Percentiles rank a stretch among this genome's conserved stretches.
phyloP scores from a whole-genome alignment of 37 sponge, comb jelly and placozoan species.

The Spongilla lacustris region DNA sequence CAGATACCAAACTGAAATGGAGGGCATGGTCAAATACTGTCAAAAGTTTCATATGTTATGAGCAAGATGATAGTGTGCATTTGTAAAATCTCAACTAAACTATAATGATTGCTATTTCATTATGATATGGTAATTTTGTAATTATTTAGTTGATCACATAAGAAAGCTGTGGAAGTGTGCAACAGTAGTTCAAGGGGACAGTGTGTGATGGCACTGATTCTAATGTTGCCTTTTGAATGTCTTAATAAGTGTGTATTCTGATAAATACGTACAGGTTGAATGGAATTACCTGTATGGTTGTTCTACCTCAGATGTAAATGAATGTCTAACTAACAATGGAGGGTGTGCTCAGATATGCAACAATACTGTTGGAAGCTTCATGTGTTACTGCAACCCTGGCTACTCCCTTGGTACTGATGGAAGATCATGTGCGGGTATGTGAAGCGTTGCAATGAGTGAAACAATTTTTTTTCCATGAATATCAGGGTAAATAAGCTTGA shows the following conservation, averaged over 20 bases:
- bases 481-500: slow-evolving; percentile 16
- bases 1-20: background rate
- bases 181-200: slow-evolving; percentile 31
- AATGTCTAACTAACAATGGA: slow-evolving; percentile 18
- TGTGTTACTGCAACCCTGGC: slow-evolving; percentile 20
- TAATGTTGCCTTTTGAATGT: slow-evolving; percentile 32
- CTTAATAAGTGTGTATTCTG: background rate
- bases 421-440: slow-evolving; percentile 13
- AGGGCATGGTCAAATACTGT: background rate
- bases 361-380: slow-evolving; percentile 16
- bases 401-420: slow-evolving; percentile 20
- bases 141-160: background rate
- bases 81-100: background rate
- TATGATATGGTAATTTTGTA: background rate
- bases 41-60: background rate
- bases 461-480: too few species aligned
- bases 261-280: background rate
- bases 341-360: slow-evolving; percentile 24
- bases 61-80: background rate
- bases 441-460: background rate
- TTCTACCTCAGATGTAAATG: slow-evolving; percentile 23
- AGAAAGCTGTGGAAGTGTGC: slow-evolving; percentile 25
- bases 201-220: slow-evolving; percentile 56
- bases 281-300: background rate
- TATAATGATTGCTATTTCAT: background rate